These are phyloP conservation scores for Amphiprion percula DNA, from an alignment of 2,113 vertebrate genomes.

Conservation along the genomic window DNA sequence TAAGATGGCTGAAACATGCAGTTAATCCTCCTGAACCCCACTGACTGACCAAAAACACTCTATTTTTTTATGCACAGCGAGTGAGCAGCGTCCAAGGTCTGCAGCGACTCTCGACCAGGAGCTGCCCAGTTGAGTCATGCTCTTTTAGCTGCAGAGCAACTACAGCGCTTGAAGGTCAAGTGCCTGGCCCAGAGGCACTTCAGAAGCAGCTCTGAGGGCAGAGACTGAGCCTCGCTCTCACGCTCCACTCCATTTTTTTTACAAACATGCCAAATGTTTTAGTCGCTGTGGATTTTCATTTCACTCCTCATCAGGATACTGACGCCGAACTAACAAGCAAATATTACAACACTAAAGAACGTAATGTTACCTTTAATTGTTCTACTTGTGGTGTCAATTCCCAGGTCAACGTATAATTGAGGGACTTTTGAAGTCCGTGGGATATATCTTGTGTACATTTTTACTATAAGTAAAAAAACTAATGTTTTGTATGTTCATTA, in stretches of 20 bases:
- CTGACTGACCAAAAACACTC: background rate
- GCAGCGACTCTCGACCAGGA: slow-evolving; percentile 15
- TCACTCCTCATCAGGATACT: background rate
- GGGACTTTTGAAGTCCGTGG: too few species aligned
- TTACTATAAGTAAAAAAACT: too few species aligned
- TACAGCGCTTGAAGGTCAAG: slow-evolving; percentile 58
- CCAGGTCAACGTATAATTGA: background rate
- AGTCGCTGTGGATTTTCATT: slow-evolving; percentile 19
- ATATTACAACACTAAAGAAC: background rate
- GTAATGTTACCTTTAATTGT: background rate
- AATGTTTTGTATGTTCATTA: too few species aligned
- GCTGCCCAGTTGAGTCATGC: slow-evolving; percentile 24
- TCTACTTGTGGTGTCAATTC: background rate
- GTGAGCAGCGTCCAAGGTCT: slow-evolving; percentile 20
- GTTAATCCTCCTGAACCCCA: background rate
- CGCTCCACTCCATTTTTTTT: slow-evolving; percentile 17
- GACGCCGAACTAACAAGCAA: slow-evolving; percentile 20
- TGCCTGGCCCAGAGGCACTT: slow-evolving; percentile 60
- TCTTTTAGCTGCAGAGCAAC: slow-evolving; percentile 36
- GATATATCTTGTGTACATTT: too few species aligned
- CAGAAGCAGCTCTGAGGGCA: slow-evolving; percentile 48
- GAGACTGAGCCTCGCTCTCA: slow-evolving; percentile 8
- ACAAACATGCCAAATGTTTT: slow-evolving; percentile 37
- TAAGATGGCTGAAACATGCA: background rate
- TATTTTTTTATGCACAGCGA: background rate